These are phyloP conservation scores for Pemphredon lugubris DNA, from an alignment of 2,888 invertebrate genomes.

Conservation along the genomic window DNA sequence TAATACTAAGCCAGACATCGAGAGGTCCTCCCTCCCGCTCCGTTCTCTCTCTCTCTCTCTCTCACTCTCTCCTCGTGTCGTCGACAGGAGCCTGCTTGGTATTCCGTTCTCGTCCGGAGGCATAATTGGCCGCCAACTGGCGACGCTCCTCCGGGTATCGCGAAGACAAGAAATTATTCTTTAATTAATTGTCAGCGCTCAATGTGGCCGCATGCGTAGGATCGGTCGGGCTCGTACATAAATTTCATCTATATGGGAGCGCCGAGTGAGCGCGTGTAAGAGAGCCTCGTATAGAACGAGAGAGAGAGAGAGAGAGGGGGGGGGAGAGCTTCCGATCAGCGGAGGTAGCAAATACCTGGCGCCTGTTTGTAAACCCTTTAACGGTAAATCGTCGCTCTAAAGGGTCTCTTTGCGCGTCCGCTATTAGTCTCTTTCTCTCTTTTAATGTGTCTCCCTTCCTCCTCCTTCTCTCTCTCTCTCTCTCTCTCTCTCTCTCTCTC, in stretches of 20 bases:
- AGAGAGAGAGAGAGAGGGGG: conserved; percentile 18
- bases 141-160: conserved; percentile 76
- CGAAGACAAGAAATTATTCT: conserved; percentile 81
- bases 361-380: conserved; percentile 66
- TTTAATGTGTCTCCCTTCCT: conserved; percentile 12
- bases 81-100: conserved; percentile 76
- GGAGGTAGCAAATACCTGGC: conserved; percentile 64
- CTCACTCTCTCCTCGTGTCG: too few species aligned
- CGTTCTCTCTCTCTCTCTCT: too few species aligned
- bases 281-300: conserved; percentile 18
- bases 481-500: conserved; percentile 18
- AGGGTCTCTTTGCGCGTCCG: conserved; percentile 51
- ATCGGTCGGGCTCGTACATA: conserved; percentile 62
- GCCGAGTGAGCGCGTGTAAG: conserved; percentile 52
- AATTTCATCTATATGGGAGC: conserved; percentile 68
- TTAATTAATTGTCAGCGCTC: conserved; percentile 80
- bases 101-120: conserved; percentile 78
- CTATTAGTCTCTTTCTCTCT: conserved; percentile 6
- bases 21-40: conserved; percentile 11
- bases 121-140: conserved; percentile 81
- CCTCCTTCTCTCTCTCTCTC: conserved; percentile 5
- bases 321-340: conserved; percentile 55
- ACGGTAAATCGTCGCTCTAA: conserved; percentile 57
- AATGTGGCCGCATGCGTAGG: conserved; percentile 69
- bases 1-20: conserved; percentile 37